Percentiles rank a stretch among this genome's conserved stretches.
These are phyloP conservation scores for Hermetia illucens DNA, from an alignment of 1,140 invertebrate species.

Conservation along the genomic window DNA sequence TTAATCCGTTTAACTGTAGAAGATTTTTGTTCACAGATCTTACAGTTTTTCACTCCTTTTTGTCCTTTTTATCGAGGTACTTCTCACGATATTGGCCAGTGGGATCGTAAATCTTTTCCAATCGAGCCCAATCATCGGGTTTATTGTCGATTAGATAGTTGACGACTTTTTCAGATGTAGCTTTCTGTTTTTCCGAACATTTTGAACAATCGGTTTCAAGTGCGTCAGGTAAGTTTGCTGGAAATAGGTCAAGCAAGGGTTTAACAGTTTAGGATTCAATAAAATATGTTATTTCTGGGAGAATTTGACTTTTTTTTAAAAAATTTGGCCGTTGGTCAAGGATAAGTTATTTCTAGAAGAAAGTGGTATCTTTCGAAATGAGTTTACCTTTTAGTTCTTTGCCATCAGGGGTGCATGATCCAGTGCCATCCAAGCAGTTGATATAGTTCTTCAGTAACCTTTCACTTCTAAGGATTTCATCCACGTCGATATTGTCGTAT, in stretches of 20 bases:
- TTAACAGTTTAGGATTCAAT: no score
- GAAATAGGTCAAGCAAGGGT: no score
- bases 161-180: slow-evolving; percentile 32
- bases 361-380: not conserved
- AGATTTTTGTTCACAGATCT: no score
- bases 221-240: slow-evolving; percentile 33
- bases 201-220: slow-evolving; percentile 38
- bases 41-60: no score
- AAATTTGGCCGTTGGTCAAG: not conserved
- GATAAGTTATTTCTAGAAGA: not conserved
- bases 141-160: slow-evolving; percentile 31
- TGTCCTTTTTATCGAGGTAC: no score
- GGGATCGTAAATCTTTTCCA: slow-evolving; percentile 39
- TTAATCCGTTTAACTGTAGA: no score
- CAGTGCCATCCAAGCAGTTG: slow-evolving; percentile 48
- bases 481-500: slow-evolving; percentile 54
- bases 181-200: slow-evolving; percentile 37
- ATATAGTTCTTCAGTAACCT: slow-evolving; percentile 48
- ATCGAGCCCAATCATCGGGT: slow-evolving; percentile 32
- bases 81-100: slow-evolving; percentile 27
- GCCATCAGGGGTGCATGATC: slow-evolving; percentile 52
- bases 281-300: no score
- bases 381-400: slow-evolving; percentile 42
- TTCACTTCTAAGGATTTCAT: slow-evolving; percentile 49
- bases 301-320: no score